Evolutionary conservation across 2,113 vertebrate species (phyloP), one percentile per base, ranked within the genome.

Genomic region (Camarhynchus parvulus): DNA sequence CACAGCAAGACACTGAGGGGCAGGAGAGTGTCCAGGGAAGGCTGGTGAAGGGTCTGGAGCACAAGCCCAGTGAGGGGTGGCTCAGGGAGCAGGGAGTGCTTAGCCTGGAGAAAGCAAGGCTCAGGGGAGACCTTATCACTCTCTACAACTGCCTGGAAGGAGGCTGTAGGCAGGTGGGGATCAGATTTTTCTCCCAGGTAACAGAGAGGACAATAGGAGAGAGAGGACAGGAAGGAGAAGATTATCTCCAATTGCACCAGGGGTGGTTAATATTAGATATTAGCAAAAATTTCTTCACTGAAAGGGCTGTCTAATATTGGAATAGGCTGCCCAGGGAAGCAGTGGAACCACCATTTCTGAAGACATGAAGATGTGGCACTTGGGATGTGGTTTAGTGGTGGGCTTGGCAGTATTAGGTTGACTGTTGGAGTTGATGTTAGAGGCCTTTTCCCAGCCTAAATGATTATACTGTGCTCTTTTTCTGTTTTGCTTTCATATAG

Each of bases 11-110:
- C 17, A 10, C 0, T 10, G 61, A 86, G 44, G 6, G 9, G 10
- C 28, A 69, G 66, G 19, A 89, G 7, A 0, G 1, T 4, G 33
- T 61, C 30, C 66, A 64, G 17, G 22, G 39, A 77, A 85, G n/a
- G 47, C 11, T 63, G 49, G 17, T 6, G 50, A 69, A 35, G 42
- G 5, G 2, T 21, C 33, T 75, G 7, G 55, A 62, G 62, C 3
- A 61, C 3, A 46, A 46, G 11, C 30, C 30, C 6, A 4, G 0
- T 6, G 9, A 61, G 31, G 25, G 44, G 16, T 0, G 0, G 5
- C 61, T 67, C 81, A 67, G 10, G 31, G 8, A 64, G 8, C 13
- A 59, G 81, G 17, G 3, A 2, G 2, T 56, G 15, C 35, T 85
- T 13, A 30, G 4, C 7, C 24, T 37, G 49, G 14, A 56, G 30